Conservation (phyloP, 2,113 vertebrate species). For the Aepyceros melampus region DNA sequence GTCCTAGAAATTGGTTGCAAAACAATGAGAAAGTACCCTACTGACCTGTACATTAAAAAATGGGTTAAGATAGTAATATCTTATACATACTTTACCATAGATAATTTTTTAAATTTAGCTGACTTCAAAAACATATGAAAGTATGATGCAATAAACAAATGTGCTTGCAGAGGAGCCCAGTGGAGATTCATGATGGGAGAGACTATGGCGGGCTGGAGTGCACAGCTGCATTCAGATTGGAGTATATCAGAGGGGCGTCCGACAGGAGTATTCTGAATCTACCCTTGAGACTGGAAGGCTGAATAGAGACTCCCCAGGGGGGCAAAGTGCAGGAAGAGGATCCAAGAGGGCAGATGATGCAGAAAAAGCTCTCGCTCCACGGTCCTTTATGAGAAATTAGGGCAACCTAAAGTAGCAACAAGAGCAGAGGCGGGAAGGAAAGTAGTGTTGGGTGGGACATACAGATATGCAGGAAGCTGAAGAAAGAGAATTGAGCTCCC, state of each 20-base stretch:
- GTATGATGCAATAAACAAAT: not conserved
- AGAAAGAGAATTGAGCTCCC: not conserved
- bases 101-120: not conserved
- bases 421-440: not conserved
- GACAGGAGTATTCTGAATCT: not conserved
- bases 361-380: not conserved
- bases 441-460: not conserved
- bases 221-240: not conserved
- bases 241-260: not conserved
- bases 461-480: rapidly evolving
- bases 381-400: not conserved
- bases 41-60: not conserved
- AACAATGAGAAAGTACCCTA: not conserved
- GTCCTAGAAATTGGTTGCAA: not conserved
- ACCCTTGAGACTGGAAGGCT: not conserved
- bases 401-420: not conserved
- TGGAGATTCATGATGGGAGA: not conserved
- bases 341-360: not conserved
- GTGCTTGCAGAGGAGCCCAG: not conserved
- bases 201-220: too few species aligned
- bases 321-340: not conserved
- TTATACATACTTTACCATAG: not conserved
- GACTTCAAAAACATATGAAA: not conserved
- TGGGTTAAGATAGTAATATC: not conserved
- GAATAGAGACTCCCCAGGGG: not conserved